Evolutionary conservation across 2,113 vertebrate genomes (phyloP), one percentile per base, ranked within the genome.

Genomic region (Cheilinus undulatus): DNA sequence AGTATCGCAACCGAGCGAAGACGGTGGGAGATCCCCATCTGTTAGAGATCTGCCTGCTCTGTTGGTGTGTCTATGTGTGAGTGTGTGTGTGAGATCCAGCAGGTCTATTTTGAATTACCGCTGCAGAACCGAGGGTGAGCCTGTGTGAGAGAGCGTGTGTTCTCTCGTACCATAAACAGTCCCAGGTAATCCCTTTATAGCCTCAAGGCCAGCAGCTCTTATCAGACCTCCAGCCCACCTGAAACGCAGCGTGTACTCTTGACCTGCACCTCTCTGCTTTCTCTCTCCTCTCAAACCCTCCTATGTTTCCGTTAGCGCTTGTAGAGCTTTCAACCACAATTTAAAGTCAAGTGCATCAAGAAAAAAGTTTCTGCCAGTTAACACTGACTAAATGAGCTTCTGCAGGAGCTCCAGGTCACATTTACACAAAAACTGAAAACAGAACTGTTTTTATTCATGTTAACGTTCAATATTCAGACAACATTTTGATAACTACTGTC

Each of bases 1-100:
- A 69, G 46, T 49, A 43, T 61, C 50, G 56, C 76, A 62, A 57
- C 34, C 76, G 51, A 63, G 46, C 48, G 54, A 71, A 43, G 71
- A 63, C 15, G 52, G 65, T 81, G 72, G 66, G 74, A 59, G 75
- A 83, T 70, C 62, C 73, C 57, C 76, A 79, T 76, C 61, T 84
- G 85, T 73, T 71, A 61, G 61, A 81, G 66, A 80, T 76, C 64
- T 64, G 9, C 13, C 17, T 63, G 45, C 30, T 27, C 23, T 34
- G n/a, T 38, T 23, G 5, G 34, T 3, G 19, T 32, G 23, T 13
- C 2, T 64, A 15, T 11, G n/a, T 49, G 61, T 70, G 54, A 23
- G 32, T 50, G 42, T 57, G 62, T 70, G 66, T 58, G 34, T 50
- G 49, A 45, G 19, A 45, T 45, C 42, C 1, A 45, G 13, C 17